Evolutionary conservation across 2,888 invertebrate species (phyloP).

Genomic region (Scaptomyza parva): DNA sequence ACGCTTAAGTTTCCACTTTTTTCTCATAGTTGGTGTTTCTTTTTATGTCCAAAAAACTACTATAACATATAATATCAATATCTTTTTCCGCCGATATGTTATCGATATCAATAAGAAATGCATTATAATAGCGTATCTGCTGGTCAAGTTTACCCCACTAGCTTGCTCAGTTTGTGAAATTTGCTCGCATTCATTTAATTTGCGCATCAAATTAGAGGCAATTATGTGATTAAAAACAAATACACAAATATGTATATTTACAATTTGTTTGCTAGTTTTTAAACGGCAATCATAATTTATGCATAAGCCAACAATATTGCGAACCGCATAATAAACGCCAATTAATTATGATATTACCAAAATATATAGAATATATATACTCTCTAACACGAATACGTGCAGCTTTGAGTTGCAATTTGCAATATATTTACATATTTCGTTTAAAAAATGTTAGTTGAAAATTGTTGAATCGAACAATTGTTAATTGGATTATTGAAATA

Average conservation of each 20-base stretch:
- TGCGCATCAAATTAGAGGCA: conserved; percentile 69
- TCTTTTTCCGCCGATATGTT: not conserved
- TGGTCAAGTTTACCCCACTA: not conserved
- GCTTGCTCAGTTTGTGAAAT: conserved; percentile 14
- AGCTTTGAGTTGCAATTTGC: not conserved
- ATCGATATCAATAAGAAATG: not conserved
- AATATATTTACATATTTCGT: no score
- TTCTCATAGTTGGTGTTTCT: no score
- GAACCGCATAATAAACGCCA: conserved; percentile 58
- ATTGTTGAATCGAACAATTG: not conserved
- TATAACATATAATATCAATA: no score
- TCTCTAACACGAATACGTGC: not conserved
- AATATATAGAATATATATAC: not conserved
- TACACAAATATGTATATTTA: conserved; percentile 9
- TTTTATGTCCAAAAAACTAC: no score
- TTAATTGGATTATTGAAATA: not conserved
- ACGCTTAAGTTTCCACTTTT: no score
- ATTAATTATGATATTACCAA: conserved; percentile 67
- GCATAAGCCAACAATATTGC: conserved; percentile 31
- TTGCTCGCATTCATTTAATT: conserved; percentile 51
- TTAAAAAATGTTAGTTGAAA: not conserved
- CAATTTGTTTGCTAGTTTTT: conserved; percentile 34
- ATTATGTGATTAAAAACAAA: conserved; percentile 67
- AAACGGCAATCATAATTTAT: conserved; percentile 51
- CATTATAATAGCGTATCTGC: not conserved